These are phyloP conservation scores for Lasioglossum zephyrum DNA, from an alignment of 2,888 invertebrate genomes.

Conservation along the genomic window DNA sequence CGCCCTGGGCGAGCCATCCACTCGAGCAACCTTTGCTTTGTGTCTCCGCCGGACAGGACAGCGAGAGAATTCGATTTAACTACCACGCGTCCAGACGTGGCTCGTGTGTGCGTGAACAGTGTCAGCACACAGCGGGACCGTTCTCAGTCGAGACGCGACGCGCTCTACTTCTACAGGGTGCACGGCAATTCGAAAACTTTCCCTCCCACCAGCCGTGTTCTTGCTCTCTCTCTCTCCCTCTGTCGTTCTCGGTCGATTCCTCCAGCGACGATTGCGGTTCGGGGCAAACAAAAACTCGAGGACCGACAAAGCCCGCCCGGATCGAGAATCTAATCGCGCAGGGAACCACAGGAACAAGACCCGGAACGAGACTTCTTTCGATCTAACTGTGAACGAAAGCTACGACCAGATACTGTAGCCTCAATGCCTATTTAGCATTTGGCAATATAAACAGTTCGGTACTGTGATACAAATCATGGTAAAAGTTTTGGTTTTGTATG, in stretches of 20 bases:
- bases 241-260: not conserved
- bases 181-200: slow-evolving; percentile 45
- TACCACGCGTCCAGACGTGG: slow-evolving; percentile 69
- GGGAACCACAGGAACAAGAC: not conserved
- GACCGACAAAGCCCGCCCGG: not conserved
- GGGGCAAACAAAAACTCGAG: not conserved
- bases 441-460: not conserved
- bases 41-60: slow-evolving; percentile 76
- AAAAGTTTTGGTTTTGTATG: not conserved
- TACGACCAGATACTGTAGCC: not conserved
- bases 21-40: slow-evolving; percentile 78
- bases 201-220: not conserved
- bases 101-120: slow-evolving; percentile 61
- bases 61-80: slow-evolving; percentile 79
- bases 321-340: not conserved
- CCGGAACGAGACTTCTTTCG: not conserved
- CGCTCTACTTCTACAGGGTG: slow-evolving; percentile 64
- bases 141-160: slow-evolving; percentile 6
- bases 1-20: slow-evolving; percentile 76
- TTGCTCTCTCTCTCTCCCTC: not conserved
- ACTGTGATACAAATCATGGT: not conserved
- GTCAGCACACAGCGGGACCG: not conserved
- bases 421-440: not conserved
- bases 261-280: not conserved
- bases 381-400: not conserved